Conservation (phyloP, 2,797 vertebrate genomes). For the Hemitrygon akajei region DNA sequence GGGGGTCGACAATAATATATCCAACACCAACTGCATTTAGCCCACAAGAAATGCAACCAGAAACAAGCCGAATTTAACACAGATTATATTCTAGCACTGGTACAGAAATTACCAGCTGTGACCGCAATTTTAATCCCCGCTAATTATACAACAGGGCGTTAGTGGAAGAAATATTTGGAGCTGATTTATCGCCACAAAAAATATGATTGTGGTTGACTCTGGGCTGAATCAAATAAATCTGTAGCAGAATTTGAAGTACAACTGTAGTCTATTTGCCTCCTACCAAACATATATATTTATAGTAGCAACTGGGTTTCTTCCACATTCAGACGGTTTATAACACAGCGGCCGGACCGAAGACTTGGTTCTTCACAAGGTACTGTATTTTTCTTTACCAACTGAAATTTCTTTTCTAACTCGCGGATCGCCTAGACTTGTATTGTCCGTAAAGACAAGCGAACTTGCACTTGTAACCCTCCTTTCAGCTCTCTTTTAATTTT, state of each 20-base stretch:
- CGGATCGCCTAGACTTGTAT: neutral
- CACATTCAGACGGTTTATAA: neutral
- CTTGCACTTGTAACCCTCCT: neutral
- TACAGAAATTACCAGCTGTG: neutral
- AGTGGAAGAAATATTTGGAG: neutral
- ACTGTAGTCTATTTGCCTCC: neutral
- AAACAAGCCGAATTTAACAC: neutral
- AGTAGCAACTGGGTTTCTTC: neutral
- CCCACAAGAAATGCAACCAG: neutral
- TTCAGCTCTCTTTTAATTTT: neutral
- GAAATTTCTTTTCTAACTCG: neutral
- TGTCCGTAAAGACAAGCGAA: neutral
- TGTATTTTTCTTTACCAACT: neutral
- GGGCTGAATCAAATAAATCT: neutral
- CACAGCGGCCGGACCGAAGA: neutral
- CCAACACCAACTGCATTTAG: neutral
- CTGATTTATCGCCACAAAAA: neutral
- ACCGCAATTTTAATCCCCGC: conserved; percentile 6
- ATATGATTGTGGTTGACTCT: neutral
- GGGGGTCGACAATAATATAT: neutral
- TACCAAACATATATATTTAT: neutral
- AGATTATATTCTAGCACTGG: conserved; percentile 2
- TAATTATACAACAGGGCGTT: neutral
- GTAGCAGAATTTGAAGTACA: conserved; percentile 21
- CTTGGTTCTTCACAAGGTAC: neutral